Percentiles rank a stretch among this genome's conserved stretches.
Conservation (phyloP, 2,113 vertebrate genomes). For the Stictonetta naevosa region DNA sequence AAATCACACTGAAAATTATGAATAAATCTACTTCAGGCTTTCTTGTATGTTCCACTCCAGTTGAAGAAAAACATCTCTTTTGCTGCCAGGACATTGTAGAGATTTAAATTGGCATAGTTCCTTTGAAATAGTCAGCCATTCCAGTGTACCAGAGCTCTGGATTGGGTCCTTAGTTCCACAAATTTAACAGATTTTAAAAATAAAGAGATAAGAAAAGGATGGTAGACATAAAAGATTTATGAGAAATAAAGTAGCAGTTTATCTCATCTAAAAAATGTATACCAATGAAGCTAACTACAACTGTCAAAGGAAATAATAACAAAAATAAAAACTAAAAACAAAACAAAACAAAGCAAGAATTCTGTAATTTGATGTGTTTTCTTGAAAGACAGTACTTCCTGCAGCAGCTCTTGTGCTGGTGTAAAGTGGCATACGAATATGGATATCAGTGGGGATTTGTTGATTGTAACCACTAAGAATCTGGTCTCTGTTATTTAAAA, state of each 20-base stretch:
- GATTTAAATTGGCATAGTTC: not conserved
- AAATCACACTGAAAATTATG: slow-evolving; percentile 29
- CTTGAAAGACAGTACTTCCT: slow-evolving; percentile 20
- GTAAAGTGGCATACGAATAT: not conserved
- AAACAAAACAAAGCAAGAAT: slow-evolving; percentile 36
- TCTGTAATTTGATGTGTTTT: slow-evolving; percentile 17
- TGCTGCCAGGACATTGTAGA: slow-evolving; percentile 18
- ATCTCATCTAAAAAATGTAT: slow-evolving; percentile 13
- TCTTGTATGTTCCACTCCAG: slow-evolving; percentile 29
- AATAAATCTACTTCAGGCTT: slow-evolving; percentile 31
- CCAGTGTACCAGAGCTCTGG: slow-evolving; percentile 5
- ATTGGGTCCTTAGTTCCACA: not conserved
- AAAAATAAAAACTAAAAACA: not conserved
- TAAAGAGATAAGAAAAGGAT: not conserved
- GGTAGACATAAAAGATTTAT: slow-evolving; percentile 2
- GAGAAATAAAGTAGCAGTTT: slow-evolving; percentile 29
- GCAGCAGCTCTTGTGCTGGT: not conserved
- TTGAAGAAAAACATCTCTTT: slow-evolving; percentile 31
- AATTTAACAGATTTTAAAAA: not conserved
- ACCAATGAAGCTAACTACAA: slow-evolving; percentile 6
- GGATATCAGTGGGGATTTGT: not conserved
- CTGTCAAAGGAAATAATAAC: slow-evolving; percentile 39
- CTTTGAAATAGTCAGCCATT: slow-evolving; percentile 12
- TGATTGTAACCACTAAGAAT: not conserved
- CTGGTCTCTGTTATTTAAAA: slow-evolving; percentile 22